phyloP scores from a whole-genome alignment of 2,113 vertebrate species.

The Pteruthius melanotis region DNA sequence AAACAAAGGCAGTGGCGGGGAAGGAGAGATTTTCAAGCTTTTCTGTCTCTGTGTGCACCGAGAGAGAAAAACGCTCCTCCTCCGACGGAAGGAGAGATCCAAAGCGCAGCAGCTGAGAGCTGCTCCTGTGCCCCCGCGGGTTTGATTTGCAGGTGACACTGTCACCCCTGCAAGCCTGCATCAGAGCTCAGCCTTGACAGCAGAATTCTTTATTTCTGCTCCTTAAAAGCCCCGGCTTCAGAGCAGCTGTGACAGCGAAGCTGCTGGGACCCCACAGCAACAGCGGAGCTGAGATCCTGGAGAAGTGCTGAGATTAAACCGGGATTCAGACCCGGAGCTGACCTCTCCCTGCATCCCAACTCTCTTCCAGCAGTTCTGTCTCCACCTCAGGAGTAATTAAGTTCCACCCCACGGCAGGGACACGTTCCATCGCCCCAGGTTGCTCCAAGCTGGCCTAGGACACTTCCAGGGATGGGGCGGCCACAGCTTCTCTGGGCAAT shows the following conservation, averaged over 20 bases:
- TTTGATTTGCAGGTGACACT: background rate
- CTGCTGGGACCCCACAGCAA: background rate
- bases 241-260: background rate
- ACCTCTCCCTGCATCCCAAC: background rate
- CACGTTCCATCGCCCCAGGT: rapidly evolving
- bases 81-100: background rate
- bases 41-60: background rate
- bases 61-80: background rate
- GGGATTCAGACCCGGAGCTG: background rate
- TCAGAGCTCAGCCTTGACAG: background rate
- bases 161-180: background rate
- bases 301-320: background rate
- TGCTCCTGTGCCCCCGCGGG: background rate
- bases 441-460: background rate
- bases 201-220: background rate
- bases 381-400: background rate
- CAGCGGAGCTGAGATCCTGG: background rate
- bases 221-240: background rate
- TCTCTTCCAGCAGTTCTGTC: background rate
- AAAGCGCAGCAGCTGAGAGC: background rate
- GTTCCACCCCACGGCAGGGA: background rate
- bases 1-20: background rate
- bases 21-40: background rate
- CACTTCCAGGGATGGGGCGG: background rate
- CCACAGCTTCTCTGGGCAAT: background rate